These are phyloP conservation scores for Rhincodon typus DNA, from an alignment of 2,797 vertebrate species.

Conservation along the genomic window DNA sequence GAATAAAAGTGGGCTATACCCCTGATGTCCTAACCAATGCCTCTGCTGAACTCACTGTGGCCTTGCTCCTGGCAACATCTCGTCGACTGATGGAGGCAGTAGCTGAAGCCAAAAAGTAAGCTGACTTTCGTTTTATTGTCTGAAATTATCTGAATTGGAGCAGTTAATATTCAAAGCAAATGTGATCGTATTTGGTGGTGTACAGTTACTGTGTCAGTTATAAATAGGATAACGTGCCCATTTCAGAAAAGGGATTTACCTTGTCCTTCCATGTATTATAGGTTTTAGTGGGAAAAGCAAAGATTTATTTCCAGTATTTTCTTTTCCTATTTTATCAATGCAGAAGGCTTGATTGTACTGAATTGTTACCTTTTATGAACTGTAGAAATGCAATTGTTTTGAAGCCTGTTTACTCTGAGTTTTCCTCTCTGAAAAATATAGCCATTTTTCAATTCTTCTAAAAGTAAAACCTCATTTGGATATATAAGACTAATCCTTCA, in stretches of 20 bases:
- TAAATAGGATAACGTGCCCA: background rate
- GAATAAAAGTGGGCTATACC: slow-evolving; percentile 66
- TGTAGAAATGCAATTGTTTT: background rate
- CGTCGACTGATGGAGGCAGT: slow-evolving; percentile 68
- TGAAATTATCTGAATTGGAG: background rate
- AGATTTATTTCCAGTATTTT: background rate
- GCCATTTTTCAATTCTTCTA: background rate
- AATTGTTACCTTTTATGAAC: background rate
- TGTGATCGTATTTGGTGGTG: background rate
- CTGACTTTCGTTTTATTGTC: background rate
- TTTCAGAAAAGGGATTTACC: background rate
- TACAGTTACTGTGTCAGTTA: background rate
- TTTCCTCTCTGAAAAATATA: background rate
- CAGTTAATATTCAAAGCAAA: background rate
- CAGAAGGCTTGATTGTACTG: background rate
- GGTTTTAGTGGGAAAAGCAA: background rate
- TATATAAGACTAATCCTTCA: background rate
- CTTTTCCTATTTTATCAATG: background rate
- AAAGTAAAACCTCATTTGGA: slow-evolving; percentile 1
- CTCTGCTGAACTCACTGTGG: slow-evolving; percentile 64
- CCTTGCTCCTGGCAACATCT: slow-evolving; percentile 68
- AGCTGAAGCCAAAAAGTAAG: slow-evolving; percentile 62
- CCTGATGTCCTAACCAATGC: slow-evolving; percentile 64
- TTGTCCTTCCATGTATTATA: background rate
- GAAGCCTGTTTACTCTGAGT: background rate